Conservation (phyloP, 2,113 vertebrate species). For the Microtus ochrogaster region DNA sequence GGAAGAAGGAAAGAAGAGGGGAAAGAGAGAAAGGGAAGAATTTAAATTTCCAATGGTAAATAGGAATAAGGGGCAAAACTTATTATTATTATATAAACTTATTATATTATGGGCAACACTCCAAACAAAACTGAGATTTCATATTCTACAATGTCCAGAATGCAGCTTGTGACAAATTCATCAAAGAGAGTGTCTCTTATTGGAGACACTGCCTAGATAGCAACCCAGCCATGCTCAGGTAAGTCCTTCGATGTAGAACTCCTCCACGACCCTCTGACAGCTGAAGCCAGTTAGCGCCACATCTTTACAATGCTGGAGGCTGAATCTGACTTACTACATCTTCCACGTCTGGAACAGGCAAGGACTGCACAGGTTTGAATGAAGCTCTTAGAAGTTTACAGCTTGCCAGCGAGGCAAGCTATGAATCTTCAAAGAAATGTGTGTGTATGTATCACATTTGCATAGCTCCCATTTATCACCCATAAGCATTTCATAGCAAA, state of each 20-base stretch:
- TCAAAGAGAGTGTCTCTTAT: neutral
- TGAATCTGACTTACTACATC: slow-evolving; percentile 29
- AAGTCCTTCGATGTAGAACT: neutral
- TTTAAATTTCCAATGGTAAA: slow-evolving; percentile 4
- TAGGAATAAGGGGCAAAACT: neutral
- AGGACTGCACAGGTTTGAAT: slow-evolving; percentile 23
- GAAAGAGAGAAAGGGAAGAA: neutral
- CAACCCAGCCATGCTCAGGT: neutral
- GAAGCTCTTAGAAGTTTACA: slow-evolving; percentile 47
- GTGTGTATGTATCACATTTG: slow-evolving; percentile 6
- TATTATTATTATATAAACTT: no score
- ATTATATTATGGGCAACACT: no score
- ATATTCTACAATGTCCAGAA: neutral
- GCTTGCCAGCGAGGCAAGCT: slow-evolving; percentile 52
- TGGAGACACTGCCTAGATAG: neutral
- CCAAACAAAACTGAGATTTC: slow-evolving; percentile 13
- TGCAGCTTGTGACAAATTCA: neutral
- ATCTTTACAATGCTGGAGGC: neutral
- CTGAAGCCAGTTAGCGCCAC: neutral
- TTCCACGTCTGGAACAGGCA: slow-evolving; percentile 38
- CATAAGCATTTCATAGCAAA: slow-evolving; percentile 60
- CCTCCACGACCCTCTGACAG: neutral
- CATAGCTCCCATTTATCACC: slow-evolving; percentile 59
- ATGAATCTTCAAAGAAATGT: slow-evolving; percentile 68
- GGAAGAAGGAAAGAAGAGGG: no score